Evolutionary conservation across 1,140 invertebrate genomes (phyloP), one percentile per base, ranked within the genome.

Genomic region (Hypsibius dujardini): DNA sequence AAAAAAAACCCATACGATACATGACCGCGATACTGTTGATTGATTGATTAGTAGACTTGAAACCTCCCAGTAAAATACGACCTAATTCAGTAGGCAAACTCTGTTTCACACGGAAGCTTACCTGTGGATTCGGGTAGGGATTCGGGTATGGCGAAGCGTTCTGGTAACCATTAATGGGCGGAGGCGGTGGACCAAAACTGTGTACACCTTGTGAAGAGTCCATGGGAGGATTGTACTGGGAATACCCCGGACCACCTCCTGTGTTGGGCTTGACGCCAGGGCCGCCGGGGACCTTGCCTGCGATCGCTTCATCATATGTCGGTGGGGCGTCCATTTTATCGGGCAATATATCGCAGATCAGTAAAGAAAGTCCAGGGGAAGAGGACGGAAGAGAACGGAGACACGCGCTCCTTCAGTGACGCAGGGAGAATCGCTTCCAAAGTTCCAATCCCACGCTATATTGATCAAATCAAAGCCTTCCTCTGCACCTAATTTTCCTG

Each of bases 291-390:
- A 12, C 12, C 45, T 67, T 67, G 12, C 12, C 62, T 7, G 42
- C 12, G 12, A 67, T 12, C 7, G 62, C 62, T 67, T 67, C 62
- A 3, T 67, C 62, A 42, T 67, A 67, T 15, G 62, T 67, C 42
- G 62, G 62, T 15, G 62, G 62, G 45, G 62, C 62, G 7, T 67
- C 62, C 62, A 67, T 67, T 45, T 67, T 67, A 28, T 28, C 28
- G 28, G 28, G 28, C 28, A 28, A 28, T 28, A 28, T 28, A 28
- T 28, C 28, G 28, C 28, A 28, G 28, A 28, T 28, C 28, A 28
- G 28, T 28, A 28, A 28, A 28, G 28, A 28, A 28, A 28, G 28
- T 28, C 28, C 28, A 28, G 28, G 28, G 28, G 28, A 28, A 28
- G 28, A 28, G 28, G 28, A 28, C 28, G 28, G 28, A 28, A 28